Evolutionary conservation across 2,888 invertebrate genomes (phyloP).

Genomic region (Neoitamus cyanurus): DNA sequence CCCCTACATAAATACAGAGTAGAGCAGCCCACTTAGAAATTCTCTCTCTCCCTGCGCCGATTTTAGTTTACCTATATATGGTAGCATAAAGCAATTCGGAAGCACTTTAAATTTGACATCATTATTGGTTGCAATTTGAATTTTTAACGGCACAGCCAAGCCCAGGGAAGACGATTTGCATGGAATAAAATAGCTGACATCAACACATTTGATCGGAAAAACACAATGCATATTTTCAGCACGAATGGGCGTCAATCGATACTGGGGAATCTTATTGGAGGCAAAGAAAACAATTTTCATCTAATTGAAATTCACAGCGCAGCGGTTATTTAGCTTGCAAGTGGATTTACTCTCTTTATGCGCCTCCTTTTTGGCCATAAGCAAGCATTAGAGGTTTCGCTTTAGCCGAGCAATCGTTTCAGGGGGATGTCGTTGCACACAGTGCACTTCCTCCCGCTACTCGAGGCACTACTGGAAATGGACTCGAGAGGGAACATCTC

Average conservation of each 20-base stretch:
- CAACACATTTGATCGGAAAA: not conserved
- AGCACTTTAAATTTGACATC: not conserved
- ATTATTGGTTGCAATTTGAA: not conserved
- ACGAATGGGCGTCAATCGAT: not conserved
- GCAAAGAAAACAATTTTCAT: constrained; percentile 40
- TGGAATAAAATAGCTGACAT: not conserved
- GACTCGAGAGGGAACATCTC: not conserved
- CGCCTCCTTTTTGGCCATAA: not conserved
- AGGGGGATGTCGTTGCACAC: not conserved
- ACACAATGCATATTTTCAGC: constrained; percentile 1
- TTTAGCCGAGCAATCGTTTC: not conserved
- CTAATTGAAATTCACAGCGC: constrained; percentile 42
- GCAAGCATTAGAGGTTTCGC: not conserved
- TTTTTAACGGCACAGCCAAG: not conserved
- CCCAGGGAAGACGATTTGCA: not conserved
- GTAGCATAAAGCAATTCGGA: not conserved
- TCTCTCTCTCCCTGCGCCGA: not conserved
- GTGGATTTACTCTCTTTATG: constrained; percentile 16
- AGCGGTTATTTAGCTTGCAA: constrained; percentile 18
- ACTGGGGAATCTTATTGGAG: not conserved
- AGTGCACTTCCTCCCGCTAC: not conserved
- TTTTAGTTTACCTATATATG: not conserved
- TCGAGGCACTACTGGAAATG: not conserved
- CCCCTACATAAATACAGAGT: not conserved
- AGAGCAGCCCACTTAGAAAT: not conserved